A percentile compares a stretch with the other conserved stretches of the same genome.
Evolutionary conservation across 2,797 vertebrate species (phyloP).

Genomic region (Simalia tracyae): DNA sequence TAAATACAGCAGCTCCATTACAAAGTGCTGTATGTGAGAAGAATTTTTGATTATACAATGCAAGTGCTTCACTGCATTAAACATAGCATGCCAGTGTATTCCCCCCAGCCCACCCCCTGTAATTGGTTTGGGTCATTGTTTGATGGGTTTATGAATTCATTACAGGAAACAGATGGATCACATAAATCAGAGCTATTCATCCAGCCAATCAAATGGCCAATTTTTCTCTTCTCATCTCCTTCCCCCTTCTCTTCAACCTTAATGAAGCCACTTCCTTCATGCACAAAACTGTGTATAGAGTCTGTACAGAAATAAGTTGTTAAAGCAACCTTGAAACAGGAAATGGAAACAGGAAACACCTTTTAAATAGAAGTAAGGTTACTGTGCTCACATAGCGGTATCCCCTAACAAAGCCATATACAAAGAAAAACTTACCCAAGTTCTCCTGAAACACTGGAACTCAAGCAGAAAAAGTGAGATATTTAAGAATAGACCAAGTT

Average conservation of each 20-base stretch:
- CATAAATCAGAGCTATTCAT: constrained; percentile 72
- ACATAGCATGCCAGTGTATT: constrained; percentile 62
- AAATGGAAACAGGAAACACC: neutral
- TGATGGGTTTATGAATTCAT: constrained; percentile 75
- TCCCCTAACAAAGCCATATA: neutral
- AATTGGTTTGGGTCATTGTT: constrained; percentile 76
- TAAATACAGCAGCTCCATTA: constrained; percentile 77
- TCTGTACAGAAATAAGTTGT: constrained; percentile 4
- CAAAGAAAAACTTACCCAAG: constrained; percentile 59
- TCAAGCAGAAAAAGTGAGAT: neutral
- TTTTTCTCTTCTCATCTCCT: constrained; percentile 40
- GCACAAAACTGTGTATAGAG: constrained; percentile 21
- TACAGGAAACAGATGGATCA: constrained; percentile 77
- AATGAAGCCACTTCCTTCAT: constrained; percentile 68
- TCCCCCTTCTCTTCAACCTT: constrained; percentile 52
- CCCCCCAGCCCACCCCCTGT: constrained; percentile 57
- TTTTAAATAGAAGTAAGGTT: constrained; percentile 25
- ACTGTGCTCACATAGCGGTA: neutral
- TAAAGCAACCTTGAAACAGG: constrained; percentile 20
- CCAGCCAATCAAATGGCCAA: constrained; percentile 67
- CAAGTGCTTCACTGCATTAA: constrained; percentile 69
- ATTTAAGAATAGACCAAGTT: constrained; percentile 3
- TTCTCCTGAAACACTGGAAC: neutral
- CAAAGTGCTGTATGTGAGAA: constrained; percentile 80
- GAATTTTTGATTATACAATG: constrained; percentile 83